Base-by-base conservation (phyloP, 2,797 vertebrate genomes). In the Huso huso region DNA sequence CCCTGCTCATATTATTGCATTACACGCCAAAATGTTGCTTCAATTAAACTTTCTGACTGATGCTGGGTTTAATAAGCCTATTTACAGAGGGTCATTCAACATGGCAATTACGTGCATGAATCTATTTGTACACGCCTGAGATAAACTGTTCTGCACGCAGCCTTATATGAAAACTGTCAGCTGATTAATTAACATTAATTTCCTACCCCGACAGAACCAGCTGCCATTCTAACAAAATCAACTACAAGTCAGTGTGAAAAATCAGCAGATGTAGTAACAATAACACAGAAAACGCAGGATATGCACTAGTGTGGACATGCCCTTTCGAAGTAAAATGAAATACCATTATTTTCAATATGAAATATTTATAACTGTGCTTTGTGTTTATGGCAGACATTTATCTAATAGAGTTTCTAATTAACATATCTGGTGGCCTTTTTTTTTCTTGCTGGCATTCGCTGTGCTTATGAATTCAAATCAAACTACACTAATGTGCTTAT, bases 351-450 rank as follows among this genome's bases (percentile, higher is more conserved):
- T 88, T 92, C 82, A 82, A 84, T 86, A 87, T 91, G 88, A 90
- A 90, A 92, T 92, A 92, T 93, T 89, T 92, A 91, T 91, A 91
- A 91, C 82, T 80, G 76, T 83, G 77, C 81, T 80, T 84, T 81
- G 83, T 83, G 81, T 86, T 86, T 84, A 87, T 89, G 82, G 84
- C 84, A 90, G 87, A 90, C 79, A 83, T 89, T 87, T 85, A 87
- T 91, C 91, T 90, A 91, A 95, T 92, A 91, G 88, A 91, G 88
- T 84, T 86, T 88, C 89, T 93, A 93, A 96, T 96, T 93, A 96
- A 90, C 86, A 91, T 91, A 91, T 91, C 89, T 91, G 87, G 84
- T 83, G 79, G 88, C 89, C 89, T 94, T 91, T 90, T 93, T 93
- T 93, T 92, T 92, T 92, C 89, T 89, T 61, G 60, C 60, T 51